Percentiles rank a stretch among this genome's conserved stretches.
Conservation (phyloP, 2,797 vertebrate genomes). For the Pristis pectinata region DNA sequence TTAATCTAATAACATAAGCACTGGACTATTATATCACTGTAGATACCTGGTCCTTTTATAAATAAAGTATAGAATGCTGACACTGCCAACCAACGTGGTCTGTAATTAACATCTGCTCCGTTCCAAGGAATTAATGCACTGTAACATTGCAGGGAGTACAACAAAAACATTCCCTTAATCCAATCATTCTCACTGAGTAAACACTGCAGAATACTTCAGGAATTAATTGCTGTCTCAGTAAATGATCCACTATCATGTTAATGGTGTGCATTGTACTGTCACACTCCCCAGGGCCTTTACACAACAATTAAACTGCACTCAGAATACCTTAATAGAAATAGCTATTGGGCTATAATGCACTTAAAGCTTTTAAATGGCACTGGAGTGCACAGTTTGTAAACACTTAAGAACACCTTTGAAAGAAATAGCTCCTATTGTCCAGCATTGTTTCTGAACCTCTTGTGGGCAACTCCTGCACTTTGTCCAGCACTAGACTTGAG, state of each 20-base stretch:
- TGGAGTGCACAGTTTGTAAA: slow-evolving; percentile 21
- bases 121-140: background rate
- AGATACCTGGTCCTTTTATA: background rate
- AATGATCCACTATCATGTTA: slow-evolving; percentile 30
- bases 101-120: background rate
- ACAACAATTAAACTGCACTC: slow-evolving; percentile 5
- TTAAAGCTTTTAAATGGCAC: background rate
- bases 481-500: background rate
- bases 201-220: slow-evolving; percentile 10
- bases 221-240: slow-evolving; percentile 33
- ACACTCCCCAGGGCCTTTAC: background rate
- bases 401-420: slow-evolving; percentile 8
- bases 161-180: slow-evolving; percentile 31
- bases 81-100: background rate
- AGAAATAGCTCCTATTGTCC: slow-evolving; percentile 9
- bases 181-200: slow-evolving; percentile 23
- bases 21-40: too few relatives aligned
- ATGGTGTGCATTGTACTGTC: slow-evolving; percentile 19
- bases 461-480: background rate
- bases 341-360: slow-evolving; percentile 5
- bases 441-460: background rate
- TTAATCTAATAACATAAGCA: too few relatives aligned
- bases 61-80: background rate
- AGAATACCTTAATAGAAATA: slow-evolving; percentile 10
- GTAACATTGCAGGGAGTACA: slow-evolving; percentile 24